Evolutionary conservation across 2,888 invertebrate species (phyloP).

Genomic region (Belgica antarctica): DNA sequence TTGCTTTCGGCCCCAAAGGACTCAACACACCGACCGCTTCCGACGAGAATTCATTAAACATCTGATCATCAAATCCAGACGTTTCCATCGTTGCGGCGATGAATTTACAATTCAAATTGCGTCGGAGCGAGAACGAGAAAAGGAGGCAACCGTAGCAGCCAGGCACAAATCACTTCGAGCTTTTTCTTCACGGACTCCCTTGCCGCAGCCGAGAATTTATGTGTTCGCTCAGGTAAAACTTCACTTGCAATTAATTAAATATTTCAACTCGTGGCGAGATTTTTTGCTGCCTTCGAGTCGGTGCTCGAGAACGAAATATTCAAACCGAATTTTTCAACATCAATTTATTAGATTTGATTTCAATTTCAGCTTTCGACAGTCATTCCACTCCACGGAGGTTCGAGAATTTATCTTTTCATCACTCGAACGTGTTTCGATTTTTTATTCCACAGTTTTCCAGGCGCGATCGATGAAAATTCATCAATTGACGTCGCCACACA

Average conservation of each 20-base stretch:
- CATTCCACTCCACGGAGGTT: neutral
- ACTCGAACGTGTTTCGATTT: too few relatives aligned
- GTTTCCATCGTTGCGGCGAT: slow-evolving; percentile 66
- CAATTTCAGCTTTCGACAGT: neutral
- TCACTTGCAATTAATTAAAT: slow-evolving; percentile 29
- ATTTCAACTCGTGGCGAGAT: slow-evolving; percentile 22
- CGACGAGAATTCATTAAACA: slow-evolving; percentile 72
- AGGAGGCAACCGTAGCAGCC: neutral
- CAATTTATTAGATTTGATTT: slow-evolving; percentile 37
- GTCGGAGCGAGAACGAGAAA: neutral
- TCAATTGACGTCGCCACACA: slow-evolving; percentile 35
- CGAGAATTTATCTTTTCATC: slow-evolving; percentile 8
- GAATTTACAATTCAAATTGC: neutral
- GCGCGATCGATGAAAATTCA: slow-evolving; percentile 4
- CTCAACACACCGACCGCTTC: slow-evolving; percentile 57
- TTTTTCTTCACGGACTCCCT: neutral
- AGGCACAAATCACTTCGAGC: neutral
- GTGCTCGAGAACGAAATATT: neutral
- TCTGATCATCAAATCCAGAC: slow-evolving; percentile 71
- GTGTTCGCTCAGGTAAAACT: neutral
- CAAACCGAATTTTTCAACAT: slow-evolving; percentile 35
- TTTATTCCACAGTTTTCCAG: neutral
- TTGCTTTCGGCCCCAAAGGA: slow-evolving; percentile 54
- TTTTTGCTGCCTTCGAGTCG: neutral
- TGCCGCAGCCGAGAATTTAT: neutral